Conservation (phyloP, 2,797 vertebrate genomes). For the Chelon labrosus region DNA sequence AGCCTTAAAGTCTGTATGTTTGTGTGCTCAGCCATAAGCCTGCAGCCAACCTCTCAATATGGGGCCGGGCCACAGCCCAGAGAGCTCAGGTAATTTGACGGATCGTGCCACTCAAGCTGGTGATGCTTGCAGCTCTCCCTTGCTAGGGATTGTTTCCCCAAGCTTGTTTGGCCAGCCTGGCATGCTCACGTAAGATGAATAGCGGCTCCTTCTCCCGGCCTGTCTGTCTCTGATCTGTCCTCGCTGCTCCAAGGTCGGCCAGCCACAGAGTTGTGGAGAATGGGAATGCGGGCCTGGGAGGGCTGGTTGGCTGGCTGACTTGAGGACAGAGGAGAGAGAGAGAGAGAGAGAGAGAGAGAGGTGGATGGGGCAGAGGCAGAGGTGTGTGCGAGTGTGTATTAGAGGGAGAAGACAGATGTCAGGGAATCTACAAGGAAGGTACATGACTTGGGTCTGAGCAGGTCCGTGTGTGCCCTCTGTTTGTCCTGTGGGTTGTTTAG, state of each 20-base stretch:
- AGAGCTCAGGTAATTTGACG: conserved; percentile 82
- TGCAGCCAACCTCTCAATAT: conserved; percentile 48
- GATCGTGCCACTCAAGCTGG: conserved; percentile 73
- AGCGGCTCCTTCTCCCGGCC: conserved; percentile 63
- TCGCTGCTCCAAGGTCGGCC: conserved; percentile 83
- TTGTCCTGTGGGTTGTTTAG: conserved; percentile 52
- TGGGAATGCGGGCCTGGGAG: conserved; percentile 51
- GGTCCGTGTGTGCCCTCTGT: conserved; percentile 54
- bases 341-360: conserved; percentile 13
- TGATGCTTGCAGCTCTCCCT: conserved; percentile 72
- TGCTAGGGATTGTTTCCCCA: conserved; percentile 79
- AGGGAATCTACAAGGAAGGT: conserved; percentile 52
- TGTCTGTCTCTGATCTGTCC: conserved; percentile 80
- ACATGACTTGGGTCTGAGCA: conserved; percentile 71
- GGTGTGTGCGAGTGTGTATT: conserved; percentile 22
- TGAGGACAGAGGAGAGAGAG: conserved; percentile 16
- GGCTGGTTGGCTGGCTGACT: conserved; percentile 32
- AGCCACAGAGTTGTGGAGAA: conserved; percentile 65
- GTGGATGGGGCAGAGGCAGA: conserved; percentile 31
- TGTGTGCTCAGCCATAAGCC: conserved; percentile 56
- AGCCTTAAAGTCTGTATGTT: conserved; percentile 10
- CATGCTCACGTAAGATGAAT: conserved; percentile 81
- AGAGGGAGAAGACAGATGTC: conserved; percentile 65
- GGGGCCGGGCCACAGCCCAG: conserved; percentile 70
- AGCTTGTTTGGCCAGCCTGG: conserved; percentile 82